phyloP scores from a whole-genome alignment of 2,888 invertebrate genomes.

The Listrodromus nycthemerus region DNA sequence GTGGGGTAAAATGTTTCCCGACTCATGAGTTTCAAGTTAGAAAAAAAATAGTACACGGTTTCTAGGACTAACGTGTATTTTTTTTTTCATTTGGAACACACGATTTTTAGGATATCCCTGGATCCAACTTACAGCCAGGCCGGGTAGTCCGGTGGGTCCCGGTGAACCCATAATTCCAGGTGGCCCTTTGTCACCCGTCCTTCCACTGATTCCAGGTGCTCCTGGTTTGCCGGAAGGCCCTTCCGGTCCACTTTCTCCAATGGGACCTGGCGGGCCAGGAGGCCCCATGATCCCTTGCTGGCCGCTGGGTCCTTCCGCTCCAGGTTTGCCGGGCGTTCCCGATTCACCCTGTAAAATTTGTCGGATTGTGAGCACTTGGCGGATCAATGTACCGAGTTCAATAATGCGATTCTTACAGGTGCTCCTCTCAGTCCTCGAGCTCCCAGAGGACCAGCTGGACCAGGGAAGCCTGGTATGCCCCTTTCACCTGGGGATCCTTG shows the following conservation, averaged over 20 bases:
- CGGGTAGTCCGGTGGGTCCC: conserved; percentile 89
- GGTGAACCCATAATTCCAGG: conserved; percentile 88
- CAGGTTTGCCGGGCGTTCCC: conserved; percentile 90
- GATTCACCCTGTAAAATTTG: conserved; percentile 87
- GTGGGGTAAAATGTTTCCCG: too few species aligned
- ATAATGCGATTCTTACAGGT: conserved; percentile 84
- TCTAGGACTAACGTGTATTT: too few species aligned
- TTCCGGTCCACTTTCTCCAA: conserved; percentile 88
- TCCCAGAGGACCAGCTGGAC: conserved; percentile 88
- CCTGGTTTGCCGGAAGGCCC: conserved; percentile 89
- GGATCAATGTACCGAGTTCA: neutral
- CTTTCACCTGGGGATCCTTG: conserved; percentile 90
- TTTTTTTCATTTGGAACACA: neutral
- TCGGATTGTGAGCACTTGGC: neutral
- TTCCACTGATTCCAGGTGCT: conserved; percentile 89
- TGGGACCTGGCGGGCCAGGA: conserved; percentile 88
- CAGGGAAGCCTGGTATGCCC: conserved; percentile 88
- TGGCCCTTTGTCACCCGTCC: conserved; percentile 92
- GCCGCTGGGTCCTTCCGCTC: conserved; percentile 90
- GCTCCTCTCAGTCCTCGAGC: conserved; percentile 88
- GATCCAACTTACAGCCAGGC: conserved; percentile 87
- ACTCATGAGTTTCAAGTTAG: too few species aligned
- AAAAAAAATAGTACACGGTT: too few species aligned
- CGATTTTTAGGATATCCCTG: neutral
- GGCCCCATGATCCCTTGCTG: conserved; percentile 88